Evolutionary conservation across 1,140 invertebrate species (phyloP), one percentile per base, ranked within the genome.

Genomic region (Agrilus planipennis): DNA sequence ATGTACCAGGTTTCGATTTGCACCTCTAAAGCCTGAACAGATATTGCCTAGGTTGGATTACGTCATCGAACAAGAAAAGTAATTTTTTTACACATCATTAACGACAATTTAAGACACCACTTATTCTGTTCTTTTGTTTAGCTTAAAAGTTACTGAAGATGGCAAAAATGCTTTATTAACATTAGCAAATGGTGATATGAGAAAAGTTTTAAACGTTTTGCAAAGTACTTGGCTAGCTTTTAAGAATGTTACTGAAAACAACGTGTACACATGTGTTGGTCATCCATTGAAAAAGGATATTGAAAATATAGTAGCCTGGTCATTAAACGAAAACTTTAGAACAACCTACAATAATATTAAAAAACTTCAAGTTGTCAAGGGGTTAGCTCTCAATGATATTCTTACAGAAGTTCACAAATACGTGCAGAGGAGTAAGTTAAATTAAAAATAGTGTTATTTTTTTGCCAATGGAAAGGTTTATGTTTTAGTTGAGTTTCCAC

Each of bases 1-100:
- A 46, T 99, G 95, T 63, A 99, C 94, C 1, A 75, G 92, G 41
- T 99, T 99, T 57, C 75, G 96, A 42, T 99, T 99, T 65, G 92
- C 89, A 3, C 95, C 96, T 2, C 67, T 99, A 0, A 73, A 73
- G 10, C 63, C 75, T 5, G 76, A 81, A 15, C 92, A 95, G 68
- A 96, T 99, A 56, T 54, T 92, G 28, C 91, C 93, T 4, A 70
- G 95, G 31, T 64, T 99, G 2, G 73, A 89, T 49, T 72, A 86
- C 56, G 86, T 99, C 10, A 79, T 92, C 27, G 60, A 80, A 45
- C 60, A 81, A 55, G 93, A 99, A 75, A 76, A 79, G 86, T 87
- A 71, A 71, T 68, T 67, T 44, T 44, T 49, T n/a, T 30, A 30
- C 5, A 25, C n/a, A n/a, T 32, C 12, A 25, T 15, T 25, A 38